Evolutionary conservation across 2,888 invertebrate genomes (phyloP).

Genomic region (Andrena hattorfiana): DNA sequence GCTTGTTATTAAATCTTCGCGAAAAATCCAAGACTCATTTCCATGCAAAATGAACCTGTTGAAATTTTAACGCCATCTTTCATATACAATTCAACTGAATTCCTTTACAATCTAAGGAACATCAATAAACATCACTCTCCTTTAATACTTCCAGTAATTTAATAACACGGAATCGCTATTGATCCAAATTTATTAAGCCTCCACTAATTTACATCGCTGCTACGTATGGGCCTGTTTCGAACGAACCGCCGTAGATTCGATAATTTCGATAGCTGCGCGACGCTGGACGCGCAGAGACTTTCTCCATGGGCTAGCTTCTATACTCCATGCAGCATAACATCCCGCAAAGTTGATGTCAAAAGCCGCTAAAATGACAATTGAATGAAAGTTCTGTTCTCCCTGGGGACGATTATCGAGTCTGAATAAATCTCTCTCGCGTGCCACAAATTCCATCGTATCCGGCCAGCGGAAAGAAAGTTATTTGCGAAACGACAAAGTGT

Average conservation of each 20-base stretch:
- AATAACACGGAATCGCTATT: neutral
- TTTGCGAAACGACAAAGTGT: neutral
- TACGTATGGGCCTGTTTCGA: conserved; percentile 48
- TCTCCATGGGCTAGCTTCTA: conserved; percentile 56
- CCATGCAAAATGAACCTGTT: neutral
- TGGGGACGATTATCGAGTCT: neutral
- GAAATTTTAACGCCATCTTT: too few relatives aligned
- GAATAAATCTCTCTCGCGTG: neutral
- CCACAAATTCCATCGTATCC: neutral
- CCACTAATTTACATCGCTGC: neutral
- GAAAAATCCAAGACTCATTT: neutral
- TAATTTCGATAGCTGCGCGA: conserved; percentile 74
- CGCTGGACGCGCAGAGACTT: conserved; percentile 64
- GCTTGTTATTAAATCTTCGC: too few relatives aligned
- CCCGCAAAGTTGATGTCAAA: conserved; percentile 33
- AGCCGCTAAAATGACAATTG: conserved; percentile 11
- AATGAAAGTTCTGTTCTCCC: conserved; percentile 1
- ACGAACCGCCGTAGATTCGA: conserved; percentile 51
- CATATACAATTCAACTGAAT: neutral
- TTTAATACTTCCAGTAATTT: neutral
- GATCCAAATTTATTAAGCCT: neutral
- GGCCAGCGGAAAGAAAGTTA: neutral
- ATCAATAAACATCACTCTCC: neutral
- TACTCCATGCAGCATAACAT: conserved; percentile 58
- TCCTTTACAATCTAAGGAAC: neutral